These are phyloP conservation scores for Chanos chanos DNA, from an alignment of 2,797 vertebrate genomes.

Conservation along the genomic window DNA sequence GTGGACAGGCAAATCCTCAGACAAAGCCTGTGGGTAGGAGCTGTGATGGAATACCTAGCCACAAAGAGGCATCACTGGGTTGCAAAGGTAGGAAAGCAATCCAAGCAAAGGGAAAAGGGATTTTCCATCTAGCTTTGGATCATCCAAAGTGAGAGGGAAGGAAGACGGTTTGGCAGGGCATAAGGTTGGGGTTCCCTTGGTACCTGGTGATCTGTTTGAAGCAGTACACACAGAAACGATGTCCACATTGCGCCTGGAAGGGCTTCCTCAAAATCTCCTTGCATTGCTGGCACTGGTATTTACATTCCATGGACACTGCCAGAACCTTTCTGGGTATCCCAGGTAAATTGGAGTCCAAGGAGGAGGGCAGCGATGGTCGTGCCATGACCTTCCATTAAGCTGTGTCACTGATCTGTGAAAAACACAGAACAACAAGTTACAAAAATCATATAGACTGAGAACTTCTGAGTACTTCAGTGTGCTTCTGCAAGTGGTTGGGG, in stretches of 20 bases:
- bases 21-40: no score
- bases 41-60: no score
- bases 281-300: slow-evolving; percentile 94
- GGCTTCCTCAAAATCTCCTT: slow-evolving; percentile 86
- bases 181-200: slow-evolving; percentile 31
- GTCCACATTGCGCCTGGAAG: slow-evolving; percentile 92
- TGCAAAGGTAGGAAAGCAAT: no score
- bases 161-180: slow-evolving; percentile 32
- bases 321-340: slow-evolving; percentile 89
- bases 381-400: slow-evolving; percentile 78
- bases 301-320: slow-evolving; percentile 85
- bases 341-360: slow-evolving; percentile 74
- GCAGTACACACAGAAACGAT: slow-evolving; percentile 92
- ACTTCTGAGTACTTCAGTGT: no score
- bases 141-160: slow-evolving; percentile 23
- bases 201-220: slow-evolving; percentile 91
- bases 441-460: not conserved
- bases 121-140: slow-evolving; percentile 18
- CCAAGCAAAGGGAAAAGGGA: not conserved
- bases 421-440: slow-evolving; percentile 19
- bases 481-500: no score
- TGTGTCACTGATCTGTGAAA: slow-evolving; percentile 45
- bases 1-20: no score
- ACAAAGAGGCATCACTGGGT: no score
- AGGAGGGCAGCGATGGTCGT: slow-evolving; percentile 75